phyloP scores from a whole-genome alignment of 2,797 vertebrate genomes.

The Florisuga fusca region DNA sequence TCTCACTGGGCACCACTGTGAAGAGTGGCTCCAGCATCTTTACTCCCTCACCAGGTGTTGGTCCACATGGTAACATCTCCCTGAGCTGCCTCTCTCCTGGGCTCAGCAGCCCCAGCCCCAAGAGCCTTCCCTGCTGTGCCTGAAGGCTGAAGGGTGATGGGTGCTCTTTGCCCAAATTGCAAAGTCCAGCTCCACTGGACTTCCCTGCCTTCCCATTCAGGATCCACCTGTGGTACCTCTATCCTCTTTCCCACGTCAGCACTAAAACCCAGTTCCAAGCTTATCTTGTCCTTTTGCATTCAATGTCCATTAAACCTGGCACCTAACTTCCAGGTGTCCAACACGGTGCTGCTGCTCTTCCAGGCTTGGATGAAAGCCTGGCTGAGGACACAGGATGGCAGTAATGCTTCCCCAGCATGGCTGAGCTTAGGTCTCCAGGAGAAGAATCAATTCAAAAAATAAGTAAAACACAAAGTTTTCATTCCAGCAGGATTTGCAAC shows the following conservation, averaged over 20 bases:
- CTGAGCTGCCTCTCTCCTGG: too few species aligned
- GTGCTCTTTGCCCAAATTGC: rapidly evolving
- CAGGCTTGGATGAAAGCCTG: not conserved
- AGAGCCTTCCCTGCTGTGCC: not conserved
- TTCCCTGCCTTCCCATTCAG: not conserved
- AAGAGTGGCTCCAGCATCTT: too few species aligned
- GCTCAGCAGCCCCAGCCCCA: too few species aligned
- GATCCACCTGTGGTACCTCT: not conserved
- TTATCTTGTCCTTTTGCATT: not conserved
- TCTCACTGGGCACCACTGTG: too few species aligned
- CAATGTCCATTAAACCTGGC: not conserved
- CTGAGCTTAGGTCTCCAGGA: not conserved
- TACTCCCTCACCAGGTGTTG: too few species aligned
- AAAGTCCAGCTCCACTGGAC: not conserved
- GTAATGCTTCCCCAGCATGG: not conserved
- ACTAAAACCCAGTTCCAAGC: not conserved
- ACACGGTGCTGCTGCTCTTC: not conserved
- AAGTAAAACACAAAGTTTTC: not conserved
- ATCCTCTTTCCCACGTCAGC: not conserved
- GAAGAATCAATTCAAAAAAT: not conserved
- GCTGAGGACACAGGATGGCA: not conserved
- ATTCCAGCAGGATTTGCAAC: not conserved
- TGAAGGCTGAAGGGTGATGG: rapidly evolving
- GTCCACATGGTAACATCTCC: too few species aligned
- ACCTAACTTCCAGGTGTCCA: not conserved